Base-by-base conservation (phyloP, 2,888 invertebrate genomes). In the Drosophila diplacantha region DNA sequence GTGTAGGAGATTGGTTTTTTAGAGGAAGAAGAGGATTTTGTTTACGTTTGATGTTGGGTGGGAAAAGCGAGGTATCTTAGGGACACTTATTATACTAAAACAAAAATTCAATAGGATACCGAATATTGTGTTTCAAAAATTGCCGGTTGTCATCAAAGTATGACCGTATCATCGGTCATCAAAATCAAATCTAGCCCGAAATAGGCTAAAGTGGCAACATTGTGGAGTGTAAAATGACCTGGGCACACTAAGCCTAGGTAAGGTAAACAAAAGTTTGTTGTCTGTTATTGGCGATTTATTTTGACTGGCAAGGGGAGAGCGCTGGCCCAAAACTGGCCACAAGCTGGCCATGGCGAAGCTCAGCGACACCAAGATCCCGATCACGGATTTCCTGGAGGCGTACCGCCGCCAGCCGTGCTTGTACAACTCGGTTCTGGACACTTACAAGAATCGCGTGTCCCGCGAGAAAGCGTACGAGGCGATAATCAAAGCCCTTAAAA, bases 361-460 rank as follows among this genome's bases (percentile, higher is more conserved):
- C 65, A 74, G 62, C 37, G 86, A 85, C 61, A 81, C 75, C 6
- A 83, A 84, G 72, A 86, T 83, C 49, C 72, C 83, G 41, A 83
- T 87, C 14, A 55, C 80, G 8, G 75, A 85, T 31, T 88, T 87
- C 44, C 69, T 87, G 26, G 84, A 86, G 8, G 77, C 83, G 4
- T 87, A 87, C 73, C 72, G 82, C 46, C 74, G 76, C 8, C 85
- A 87, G 46, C 85, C 86, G 47, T 85, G 85, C 61, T 71, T 87
- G 4, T 87, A 87, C 77, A 84, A 87, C 51, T 74, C 85, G 2
- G 32, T 74, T 35, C 43, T 84, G 55, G 83, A 84, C 49, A 81
- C 74, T 6, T 88, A 87, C 57, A 88, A 86, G 62, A 85, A 84
- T 69, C 86, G 83, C 49, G 60, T 63, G 14, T 77, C 77, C 31